Conservation (phyloP, 2,113 vertebrate genomes). For the Brachyhypopomus gauderio region DNA sequence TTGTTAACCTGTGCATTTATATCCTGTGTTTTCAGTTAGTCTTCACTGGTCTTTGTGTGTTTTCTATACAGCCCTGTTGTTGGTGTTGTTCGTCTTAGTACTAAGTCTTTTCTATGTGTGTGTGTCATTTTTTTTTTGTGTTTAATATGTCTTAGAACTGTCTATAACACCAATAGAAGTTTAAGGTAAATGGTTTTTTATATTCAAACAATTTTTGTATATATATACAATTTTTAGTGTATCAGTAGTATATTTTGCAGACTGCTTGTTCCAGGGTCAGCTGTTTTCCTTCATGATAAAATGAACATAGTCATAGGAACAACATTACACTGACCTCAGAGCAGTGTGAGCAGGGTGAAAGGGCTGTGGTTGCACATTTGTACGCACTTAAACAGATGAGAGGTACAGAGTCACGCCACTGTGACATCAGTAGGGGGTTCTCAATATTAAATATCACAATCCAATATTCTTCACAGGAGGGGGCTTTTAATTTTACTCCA, state of each 20-base stretch:
- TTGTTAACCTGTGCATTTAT: no score
- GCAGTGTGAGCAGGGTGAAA: neutral
- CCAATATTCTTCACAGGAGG: slow-evolving; percentile 12
- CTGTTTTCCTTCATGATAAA: no score
- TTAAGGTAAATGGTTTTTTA: neutral
- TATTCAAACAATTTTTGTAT: neutral
- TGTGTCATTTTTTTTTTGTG: no score
- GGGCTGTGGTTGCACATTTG: neutral
- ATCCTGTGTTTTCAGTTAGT: no score
- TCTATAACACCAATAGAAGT: neutral
- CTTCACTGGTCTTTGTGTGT: no score
- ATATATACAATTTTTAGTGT: no score
- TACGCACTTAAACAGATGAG: neutral
- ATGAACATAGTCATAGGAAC: neutral
- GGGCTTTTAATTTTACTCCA: slow-evolving; percentile 11
- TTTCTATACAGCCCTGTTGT: no score
- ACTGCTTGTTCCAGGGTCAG: no score
- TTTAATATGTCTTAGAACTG: neutral
- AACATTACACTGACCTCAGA: no score
- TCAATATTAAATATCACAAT: slow-evolving; percentile 21
- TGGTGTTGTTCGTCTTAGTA: no score
- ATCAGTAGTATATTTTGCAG: no score
- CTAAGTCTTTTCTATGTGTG: no score
- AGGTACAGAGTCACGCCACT: neutral
- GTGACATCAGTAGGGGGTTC: neutral